These are phyloP conservation scores for Erebia ligea DNA, from an alignment of 2,888 invertebrate genomes.

Conservation along the genomic window DNA sequence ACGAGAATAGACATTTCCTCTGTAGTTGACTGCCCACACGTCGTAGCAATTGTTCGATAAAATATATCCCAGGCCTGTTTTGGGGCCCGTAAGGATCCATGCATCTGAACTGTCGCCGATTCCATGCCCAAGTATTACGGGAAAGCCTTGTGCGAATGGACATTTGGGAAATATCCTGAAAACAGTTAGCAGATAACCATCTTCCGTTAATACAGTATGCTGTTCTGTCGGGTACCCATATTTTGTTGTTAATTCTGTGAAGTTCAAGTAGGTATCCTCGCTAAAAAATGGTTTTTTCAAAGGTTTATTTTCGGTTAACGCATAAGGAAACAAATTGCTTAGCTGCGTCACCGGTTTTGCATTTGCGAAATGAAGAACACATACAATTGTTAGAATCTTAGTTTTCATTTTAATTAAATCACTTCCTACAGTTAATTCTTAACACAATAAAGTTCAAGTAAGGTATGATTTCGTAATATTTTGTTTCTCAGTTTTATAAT, in stretches of 20 bases:
- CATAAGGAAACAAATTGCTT: conserved; percentile 53
- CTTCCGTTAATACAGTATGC: conserved; percentile 51
- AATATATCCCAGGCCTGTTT: conserved; percentile 48
- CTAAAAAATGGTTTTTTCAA: conserved; percentile 59
- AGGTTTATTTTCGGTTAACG: conserved; percentile 56
- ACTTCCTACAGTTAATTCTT: conserved; percentile 43
- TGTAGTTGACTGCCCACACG: conserved; percentile 60
- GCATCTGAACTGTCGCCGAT: conserved; percentile 53
- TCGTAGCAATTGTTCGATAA: conserved; percentile 81
- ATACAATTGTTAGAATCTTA: conserved; percentile 24
- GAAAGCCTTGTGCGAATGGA: conserved; percentile 48
- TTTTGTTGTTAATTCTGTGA: conserved; percentile 48
- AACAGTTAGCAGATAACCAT: conserved; percentile 49
- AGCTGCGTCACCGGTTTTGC: conserved; percentile 23
- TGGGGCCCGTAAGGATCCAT: conserved; percentile 63
- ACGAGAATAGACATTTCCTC: conserved; percentile 85
- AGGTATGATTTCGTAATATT: conserved; percentile 59
- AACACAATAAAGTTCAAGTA: conserved; percentile 53
- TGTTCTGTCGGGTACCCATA: conserved; percentile 47
- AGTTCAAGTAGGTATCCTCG: conserved; percentile 63
- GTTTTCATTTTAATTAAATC: conserved; percentile 30
- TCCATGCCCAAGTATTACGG: conserved; percentile 56
- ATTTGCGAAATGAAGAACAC: conserved; percentile 12
- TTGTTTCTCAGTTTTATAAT: conserved; percentile 68
- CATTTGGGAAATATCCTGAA: conserved; percentile 48